phyloP scores from a whole-genome alignment of 2,113 vertebrate genomes.

The Hypomesus transpacificus region DNA sequence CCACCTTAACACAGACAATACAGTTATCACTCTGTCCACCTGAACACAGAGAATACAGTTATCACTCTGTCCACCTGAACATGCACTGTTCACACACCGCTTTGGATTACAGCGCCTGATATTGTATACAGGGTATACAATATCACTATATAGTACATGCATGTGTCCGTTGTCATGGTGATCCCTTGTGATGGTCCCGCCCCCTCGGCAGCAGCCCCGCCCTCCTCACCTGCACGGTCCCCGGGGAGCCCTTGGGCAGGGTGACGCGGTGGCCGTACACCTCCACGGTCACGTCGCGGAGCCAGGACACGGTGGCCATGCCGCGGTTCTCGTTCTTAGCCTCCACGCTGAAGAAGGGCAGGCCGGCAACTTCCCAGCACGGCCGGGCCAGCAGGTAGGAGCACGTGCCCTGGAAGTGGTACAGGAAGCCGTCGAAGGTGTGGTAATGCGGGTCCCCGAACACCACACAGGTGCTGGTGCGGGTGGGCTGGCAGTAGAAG shows the following conservation, averaged over 20 bases:
- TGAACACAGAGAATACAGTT: constrained; percentile 57
- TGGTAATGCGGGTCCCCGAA: constrained; percentile 98
- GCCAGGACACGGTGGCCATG: constrained; percentile 87
- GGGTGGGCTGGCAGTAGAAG: constrained; percentile 88
- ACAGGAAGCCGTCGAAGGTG: constrained; percentile 97
- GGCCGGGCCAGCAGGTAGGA: constrained; percentile 92
- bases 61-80: constrained; percentile 87
- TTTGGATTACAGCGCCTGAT: no score
- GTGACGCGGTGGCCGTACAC: constrained; percentile 89
- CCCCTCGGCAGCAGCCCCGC: not conserved
- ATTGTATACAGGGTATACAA: no score
- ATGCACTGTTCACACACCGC: no score
- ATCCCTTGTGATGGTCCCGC: not conserved
- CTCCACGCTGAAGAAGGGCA: constrained; percentile 94
- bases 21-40: constrained; percentile 79
- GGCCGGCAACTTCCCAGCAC: constrained; percentile 83
- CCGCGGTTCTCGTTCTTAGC: constrained; percentile 96
- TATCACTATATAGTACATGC: no score
- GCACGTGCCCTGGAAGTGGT: constrained; percentile 98
- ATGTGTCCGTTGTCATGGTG: no score
- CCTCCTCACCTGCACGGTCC: constrained; percentile 84
- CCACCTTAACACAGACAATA: constrained; percentile 74
- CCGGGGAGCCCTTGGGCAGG: constrained; percentile 84
- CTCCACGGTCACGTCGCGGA: constrained; percentile 89
- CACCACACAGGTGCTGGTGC: constrained; percentile 95